A percentile compares a stretch with the other conserved stretches of the same genome.
Conservation (phyloP, 2,113 vertebrate genomes). For the Heterotilapia buettikoferi region DNA sequence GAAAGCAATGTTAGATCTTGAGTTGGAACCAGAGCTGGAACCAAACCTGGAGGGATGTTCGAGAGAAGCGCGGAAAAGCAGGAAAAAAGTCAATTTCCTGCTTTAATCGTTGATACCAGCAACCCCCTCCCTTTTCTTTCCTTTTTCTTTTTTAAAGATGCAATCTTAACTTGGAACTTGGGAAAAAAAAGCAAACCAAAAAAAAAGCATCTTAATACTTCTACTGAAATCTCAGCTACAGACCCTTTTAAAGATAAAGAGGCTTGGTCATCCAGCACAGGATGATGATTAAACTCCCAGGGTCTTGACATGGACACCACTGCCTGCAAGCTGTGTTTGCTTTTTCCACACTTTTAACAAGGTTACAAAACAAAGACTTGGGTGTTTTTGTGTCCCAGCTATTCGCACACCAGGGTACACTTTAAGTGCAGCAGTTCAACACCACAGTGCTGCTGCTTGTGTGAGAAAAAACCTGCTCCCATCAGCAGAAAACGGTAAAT, state of each 20-base stretch:
- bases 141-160: neutral
- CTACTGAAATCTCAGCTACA: neutral
- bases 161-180: neutral
- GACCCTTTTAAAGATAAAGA: neutral
- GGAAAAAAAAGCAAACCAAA: neutral
- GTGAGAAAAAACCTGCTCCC: neutral
- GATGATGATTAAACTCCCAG: neutral
- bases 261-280: neutral
- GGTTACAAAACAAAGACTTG: conserved; percentile 17
- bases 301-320: neutral
- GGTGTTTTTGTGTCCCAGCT: neutral
- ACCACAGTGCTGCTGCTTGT: neutral
- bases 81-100: neutral
- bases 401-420: neutral
- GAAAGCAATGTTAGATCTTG: conserved; percentile 45
- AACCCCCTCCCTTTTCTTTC: neutral
- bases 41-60: conserved; percentile 3
- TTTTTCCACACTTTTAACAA: neutral
- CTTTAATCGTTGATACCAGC: neutral
- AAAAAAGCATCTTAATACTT: neutral
- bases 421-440: neutral
- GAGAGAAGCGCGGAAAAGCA: neutral
- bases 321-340: neutral
- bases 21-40: conserved; percentile 17
- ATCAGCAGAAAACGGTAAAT: neutral